Conservation (phyloP, 2,113 vertebrate genomes). For the Australoheros scitulus region DNA sequence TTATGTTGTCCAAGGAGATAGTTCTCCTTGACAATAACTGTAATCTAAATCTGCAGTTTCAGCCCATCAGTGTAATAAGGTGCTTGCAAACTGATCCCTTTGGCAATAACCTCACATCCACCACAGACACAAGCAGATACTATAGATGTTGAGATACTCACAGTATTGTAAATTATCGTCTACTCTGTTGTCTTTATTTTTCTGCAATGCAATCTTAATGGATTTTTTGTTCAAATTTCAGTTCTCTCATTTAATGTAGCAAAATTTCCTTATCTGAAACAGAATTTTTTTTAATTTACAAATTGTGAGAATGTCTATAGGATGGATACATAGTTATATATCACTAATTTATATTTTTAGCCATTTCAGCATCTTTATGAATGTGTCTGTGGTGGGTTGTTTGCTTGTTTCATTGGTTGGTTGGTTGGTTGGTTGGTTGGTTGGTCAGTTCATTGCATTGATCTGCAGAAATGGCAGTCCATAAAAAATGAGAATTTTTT, state of each 20-base stretch:
- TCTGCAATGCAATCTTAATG: not conserved
- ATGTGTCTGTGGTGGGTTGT: too few relatives aligned
- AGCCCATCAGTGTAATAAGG: slow-evolving; percentile 44
- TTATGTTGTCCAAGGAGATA: slow-evolving; percentile 13
- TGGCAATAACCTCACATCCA: slow-evolving; percentile 22
- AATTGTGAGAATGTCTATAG: too few relatives aligned
- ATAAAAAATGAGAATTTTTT: too few relatives aligned
- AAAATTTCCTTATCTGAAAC: not conserved
- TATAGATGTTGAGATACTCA: not conserved
- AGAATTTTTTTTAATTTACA: not conserved
- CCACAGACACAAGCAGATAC: not conserved
- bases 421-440: too few relatives aligned
- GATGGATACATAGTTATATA: too few relatives aligned
- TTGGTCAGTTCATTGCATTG: too few relatives aligned
- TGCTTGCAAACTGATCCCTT: slow-evolving; percentile 25
- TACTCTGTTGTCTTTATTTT: slow-evolving; percentile 1
- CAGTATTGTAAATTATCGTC: not conserved
- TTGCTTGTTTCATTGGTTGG: too few relatives aligned
- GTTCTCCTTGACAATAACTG: slow-evolving; percentile 45
- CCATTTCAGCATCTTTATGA: too few relatives aligned
- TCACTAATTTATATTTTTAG: too few relatives aligned
- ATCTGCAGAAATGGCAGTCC: too few relatives aligned
- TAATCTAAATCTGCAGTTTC: slow-evolving; percentile 43
- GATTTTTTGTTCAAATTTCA: not conserved
- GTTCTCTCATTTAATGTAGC: not conserved